Conservation (phyloP, 1,140 invertebrate genomes). For the Melitaea cinxia region DNA sequence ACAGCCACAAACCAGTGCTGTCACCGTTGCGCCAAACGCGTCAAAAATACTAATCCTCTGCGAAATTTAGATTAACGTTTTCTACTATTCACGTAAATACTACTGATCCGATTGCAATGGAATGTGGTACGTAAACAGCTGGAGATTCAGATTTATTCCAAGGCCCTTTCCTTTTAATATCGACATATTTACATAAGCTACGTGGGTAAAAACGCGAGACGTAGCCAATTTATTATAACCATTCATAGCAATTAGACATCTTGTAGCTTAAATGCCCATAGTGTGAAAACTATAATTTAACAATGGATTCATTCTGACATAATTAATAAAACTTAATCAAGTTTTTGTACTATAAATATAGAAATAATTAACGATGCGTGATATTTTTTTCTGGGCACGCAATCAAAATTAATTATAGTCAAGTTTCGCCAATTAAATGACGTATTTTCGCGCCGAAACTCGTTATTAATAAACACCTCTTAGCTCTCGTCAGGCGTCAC, state of each 20-base stretch:
- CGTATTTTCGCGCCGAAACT: constrained; percentile 60
- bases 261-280: neutral
- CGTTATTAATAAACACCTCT: constrained; percentile 73
- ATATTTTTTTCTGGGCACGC: constrained; percentile 26
- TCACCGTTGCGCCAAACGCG: too few relatives aligned
- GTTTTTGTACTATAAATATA: neutral
- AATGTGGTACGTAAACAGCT: too few relatives aligned
- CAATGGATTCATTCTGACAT: neutral
- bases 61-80: too few relatives aligned
- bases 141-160: too few relatives aligned
- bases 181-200: too few relatives aligned
- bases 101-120: too few relatives aligned
- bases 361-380: constrained; percentile 7
- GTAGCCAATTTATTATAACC: neutral
- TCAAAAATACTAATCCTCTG: too few relatives aligned
- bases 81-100: too few relatives aligned
- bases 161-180: too few relatives aligned
- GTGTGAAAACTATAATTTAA: neutral
- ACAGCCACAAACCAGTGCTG: too few relatives aligned
- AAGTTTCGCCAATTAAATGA: constrained; percentile 63
- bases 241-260: neutral
- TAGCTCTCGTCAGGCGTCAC: constrained; percentile 53
- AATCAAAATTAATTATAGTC: constrained; percentile 56
- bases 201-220: too few relatives aligned
- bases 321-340: too few relatives aligned